Evolutionary conservation across 2,113 vertebrate species (phyloP), one percentile per base, ranked within the genome.

Genomic region (Chlorodrepanis virens): DNA sequence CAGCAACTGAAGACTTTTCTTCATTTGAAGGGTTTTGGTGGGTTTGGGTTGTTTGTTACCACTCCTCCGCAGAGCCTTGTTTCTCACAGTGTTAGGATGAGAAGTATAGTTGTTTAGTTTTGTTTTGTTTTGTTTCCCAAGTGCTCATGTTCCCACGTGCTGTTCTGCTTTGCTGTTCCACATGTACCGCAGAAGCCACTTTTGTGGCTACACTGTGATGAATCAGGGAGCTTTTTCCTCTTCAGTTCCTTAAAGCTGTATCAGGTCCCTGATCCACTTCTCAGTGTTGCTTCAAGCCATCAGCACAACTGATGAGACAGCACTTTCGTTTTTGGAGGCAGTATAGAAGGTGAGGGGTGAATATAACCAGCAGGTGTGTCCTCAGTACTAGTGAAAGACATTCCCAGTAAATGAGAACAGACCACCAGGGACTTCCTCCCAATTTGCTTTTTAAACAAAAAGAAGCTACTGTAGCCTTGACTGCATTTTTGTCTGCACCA

Each of bases 121-220:
- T 71, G 40, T 53, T 4, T 14, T 16, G 9, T 39, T 60, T 70
- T 72, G 3, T 77, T 70, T 74, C 20, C 44, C 13, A 3, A 22
- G n/a, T 68, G 10, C 27, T 14, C 33, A 5, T 37, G 14, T 65
- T 86, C 5, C 31, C 20, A 2, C 22, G 9, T 87, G 53, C 28
- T 78, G 13, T 65, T 59, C 50, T 50, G 23, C 65, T 75, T 25
- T n/a, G 11, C 39, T 63, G 10, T 71, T 83, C 49, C 20, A 49
- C 7, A 18, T 54, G 33, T 44, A 63, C 29, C 0, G 0, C 44
- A 83, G n/a, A 63, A 87, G 14, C 45, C 39, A 1, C 47, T 65
- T 60, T 6, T 12, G 37, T 47, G 40, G 33, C 39, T 77, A 18
- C 18, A 5, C 49, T 80, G 33, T 50, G 72, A 28, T 64, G 14